Evolutionary conservation across 2,113 vertebrate species (phyloP), one percentile per base, ranked within the genome.

Genomic region (Nematolebias whitei): DNA sequence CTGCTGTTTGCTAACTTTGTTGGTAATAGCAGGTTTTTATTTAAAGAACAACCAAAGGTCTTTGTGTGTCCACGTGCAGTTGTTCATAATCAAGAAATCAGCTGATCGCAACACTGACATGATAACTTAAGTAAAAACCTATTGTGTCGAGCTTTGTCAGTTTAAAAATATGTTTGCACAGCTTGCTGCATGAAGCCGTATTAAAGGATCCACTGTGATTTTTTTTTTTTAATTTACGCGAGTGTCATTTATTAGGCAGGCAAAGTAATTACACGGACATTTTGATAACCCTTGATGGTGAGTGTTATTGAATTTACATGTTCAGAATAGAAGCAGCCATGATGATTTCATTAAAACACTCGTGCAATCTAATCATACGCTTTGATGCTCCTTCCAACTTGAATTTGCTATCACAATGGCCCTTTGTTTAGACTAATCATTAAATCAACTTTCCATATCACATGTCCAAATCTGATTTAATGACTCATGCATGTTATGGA

Each of bases 1-100:
- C 45, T 79, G 80, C 60, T 83, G 69, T 79, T 65, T 8, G 1
- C 54, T 55, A 12, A 20, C 18, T 19, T 48, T 63, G 62, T 43
- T 23, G 13, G 60, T 82, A 84, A 86, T 83, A 84, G 64, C 23
- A 81, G 69, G 74, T 64, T 75, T 79, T 76, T 68, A 63, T 63
- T 35, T 68, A 59, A 44, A 61, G 29, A 50, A 50, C 38, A 16
- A 59, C 15, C 71, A 45, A 48, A 64, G 15, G 41, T 48, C 32
- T 26, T 19, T 51, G 12, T 54, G 20, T 48, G 22, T 52, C 18
- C 19, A 32, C 23, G 57, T 54, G 26, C 40, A 71, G 45, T 78
- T 63, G 82, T 83, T 80, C 67, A 67, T 65, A 18, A 74, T 57
- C 19, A 68, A 41, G 43, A 16, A 62, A 59, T 11, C 40, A 56